Conservation (phyloP, 2,113 vertebrate genomes). For the Pleuronectes platessa region DNA sequence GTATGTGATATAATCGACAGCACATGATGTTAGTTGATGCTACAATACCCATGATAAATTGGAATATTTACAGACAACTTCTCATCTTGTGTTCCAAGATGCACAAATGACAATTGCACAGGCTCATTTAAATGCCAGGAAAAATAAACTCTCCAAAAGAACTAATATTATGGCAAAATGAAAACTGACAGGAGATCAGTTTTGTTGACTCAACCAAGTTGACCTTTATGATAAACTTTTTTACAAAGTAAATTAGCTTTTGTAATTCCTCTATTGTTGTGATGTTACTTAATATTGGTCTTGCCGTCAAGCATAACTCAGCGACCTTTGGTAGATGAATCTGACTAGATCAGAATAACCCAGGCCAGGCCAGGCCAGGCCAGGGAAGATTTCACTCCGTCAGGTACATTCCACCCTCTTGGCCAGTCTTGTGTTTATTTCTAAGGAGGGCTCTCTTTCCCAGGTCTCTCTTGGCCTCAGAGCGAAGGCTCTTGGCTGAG, state of each 20-base stretch:
- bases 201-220: neutral
- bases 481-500: constrained; percentile 92
- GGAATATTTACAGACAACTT: no score
- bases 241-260: neutral
- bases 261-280: neutral
- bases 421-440: constrained; percentile 80
- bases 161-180: no score
- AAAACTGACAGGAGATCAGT: no score
- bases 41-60: no score
- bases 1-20: no score
- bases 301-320: neutral
- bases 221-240: neutral
- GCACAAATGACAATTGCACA: no score
- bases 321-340: constrained; percentile 9
- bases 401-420: constrained; percentile 79
- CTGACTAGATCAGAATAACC: constrained; percentile 12
- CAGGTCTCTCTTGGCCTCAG: constrained; percentile 95
- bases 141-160: no score
- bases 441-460: constrained; percentile 91
- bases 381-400: constrained; percentile 53
- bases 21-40: no score
- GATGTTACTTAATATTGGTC: neutral
- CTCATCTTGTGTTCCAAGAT: no score
- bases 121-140: no score
- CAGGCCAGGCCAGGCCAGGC: neutral